phyloP scores from a whole-genome alignment of 2,888 invertebrate species.

The Pandemis cinnamomeana region DNA sequence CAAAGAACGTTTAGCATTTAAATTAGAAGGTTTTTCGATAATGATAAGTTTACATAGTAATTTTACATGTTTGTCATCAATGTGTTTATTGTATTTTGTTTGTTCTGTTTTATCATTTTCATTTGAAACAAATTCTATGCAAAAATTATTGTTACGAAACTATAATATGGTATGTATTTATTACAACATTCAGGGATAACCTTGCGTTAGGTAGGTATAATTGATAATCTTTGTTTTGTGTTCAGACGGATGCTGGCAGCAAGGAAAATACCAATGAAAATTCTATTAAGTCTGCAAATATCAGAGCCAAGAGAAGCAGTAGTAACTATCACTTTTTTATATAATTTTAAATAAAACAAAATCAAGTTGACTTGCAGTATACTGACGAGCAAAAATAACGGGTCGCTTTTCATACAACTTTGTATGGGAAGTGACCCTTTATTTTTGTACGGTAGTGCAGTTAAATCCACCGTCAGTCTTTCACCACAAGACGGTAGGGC shows the following conservation, averaged over 20 bases:
- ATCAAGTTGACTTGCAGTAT: no score
- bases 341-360: background rate
- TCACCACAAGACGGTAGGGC: no score
- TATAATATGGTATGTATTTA: background rate
- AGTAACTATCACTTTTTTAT: background rate
- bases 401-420: no score
- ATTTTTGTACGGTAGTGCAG: no score
- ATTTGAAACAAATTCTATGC: background rate
- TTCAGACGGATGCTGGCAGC: background rate
- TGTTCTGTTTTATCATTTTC: background rate
- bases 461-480: no score
- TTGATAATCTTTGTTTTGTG: background rate
- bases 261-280: background rate
- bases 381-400: no score
- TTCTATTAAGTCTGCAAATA: background rate
- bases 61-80: background rate
- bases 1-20: background rate
- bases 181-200: background rate
- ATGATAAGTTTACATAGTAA: background rate
- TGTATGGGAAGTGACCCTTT: no score
- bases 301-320: slow-evolving; percentile 1
- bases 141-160: background rate
- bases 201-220: background rate
- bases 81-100: background rate
- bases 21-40: background rate